Conservation (phyloP, 2,113 vertebrate genomes). For the Lagenorhynchus albirostris region DNA sequence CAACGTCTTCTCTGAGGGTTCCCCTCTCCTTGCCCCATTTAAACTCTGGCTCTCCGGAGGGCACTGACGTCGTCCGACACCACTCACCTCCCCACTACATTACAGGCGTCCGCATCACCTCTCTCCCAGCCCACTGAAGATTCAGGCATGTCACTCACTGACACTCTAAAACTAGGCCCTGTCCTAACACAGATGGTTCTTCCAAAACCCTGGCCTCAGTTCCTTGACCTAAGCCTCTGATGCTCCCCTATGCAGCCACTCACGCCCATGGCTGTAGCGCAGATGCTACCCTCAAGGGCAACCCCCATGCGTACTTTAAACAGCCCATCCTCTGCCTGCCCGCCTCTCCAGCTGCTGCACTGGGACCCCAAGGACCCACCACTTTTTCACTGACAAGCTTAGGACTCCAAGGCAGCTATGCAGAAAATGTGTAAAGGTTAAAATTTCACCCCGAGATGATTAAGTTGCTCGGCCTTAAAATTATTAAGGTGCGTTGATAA, state of each 20-base stretch:
- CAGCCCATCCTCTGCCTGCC: neutral
- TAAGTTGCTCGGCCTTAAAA: neutral
- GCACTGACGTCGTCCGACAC: neutral
- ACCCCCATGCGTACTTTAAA: neutral
- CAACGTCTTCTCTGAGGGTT: neutral
- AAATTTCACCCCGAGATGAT: neutral
- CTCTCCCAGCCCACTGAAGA: neutral
- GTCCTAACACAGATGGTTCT: neutral
- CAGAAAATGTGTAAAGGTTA: neutral
- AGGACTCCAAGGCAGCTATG: neutral
- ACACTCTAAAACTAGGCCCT: neutral
- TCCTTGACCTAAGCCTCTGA: neutral
- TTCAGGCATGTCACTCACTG: neutral
- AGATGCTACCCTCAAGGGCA: neutral
- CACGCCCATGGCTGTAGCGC: rapidly evolving
- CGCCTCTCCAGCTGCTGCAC: neutral
- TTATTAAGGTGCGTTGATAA: neutral
- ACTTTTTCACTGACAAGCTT: neutral
- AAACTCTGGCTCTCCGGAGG: neutral
- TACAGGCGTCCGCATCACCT: too few relatives aligned
- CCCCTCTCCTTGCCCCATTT: neutral
- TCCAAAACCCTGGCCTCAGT: neutral
- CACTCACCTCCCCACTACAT: neutral
- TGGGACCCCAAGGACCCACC: neutral
- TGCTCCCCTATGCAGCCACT: neutral